Evolutionary conservation across 1,140 invertebrate genomes (phyloP).

Genomic region (Pteromalus puparum): DNA sequence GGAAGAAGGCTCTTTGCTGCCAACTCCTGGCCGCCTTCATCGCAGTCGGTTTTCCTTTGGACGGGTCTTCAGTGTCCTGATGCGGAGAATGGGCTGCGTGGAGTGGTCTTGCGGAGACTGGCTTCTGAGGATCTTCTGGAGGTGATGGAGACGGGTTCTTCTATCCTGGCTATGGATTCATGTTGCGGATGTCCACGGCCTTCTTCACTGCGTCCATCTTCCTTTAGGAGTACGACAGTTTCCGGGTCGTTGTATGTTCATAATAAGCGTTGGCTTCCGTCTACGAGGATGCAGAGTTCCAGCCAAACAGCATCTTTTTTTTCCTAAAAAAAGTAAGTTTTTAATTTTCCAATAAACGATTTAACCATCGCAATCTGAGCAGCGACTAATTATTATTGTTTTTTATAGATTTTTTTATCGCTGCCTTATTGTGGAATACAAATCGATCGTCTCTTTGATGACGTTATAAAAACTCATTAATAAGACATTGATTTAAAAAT

Average conservation of each 20-base stretch:
- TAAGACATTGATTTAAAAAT: neutral
- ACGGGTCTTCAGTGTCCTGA: constrained; percentile 21
- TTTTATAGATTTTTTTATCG: neutral
- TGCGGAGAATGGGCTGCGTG: constrained; percentile 17
- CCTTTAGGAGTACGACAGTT: neutral
- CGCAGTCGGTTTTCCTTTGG: neutral
- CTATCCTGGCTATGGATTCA: neutral
- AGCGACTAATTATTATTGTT: neutral
- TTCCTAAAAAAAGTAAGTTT: constrained; percentile 51
- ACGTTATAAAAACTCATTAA: neutral
- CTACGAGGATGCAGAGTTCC: constrained; percentile 55
- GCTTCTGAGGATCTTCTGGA: constrained; percentile 28
- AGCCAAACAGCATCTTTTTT: constrained; percentile 54
- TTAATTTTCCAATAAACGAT: constrained; percentile 8
- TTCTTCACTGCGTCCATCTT: neutral
- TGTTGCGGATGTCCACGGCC: neutral
- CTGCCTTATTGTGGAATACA: neutral
- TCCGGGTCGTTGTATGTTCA: neutral
- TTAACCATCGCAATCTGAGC: constrained; percentile 19
- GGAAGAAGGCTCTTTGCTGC: constrained; percentile 11
- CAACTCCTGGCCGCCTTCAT: neutral
- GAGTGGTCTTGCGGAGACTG: constrained; percentile 23
- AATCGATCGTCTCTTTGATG: neutral
- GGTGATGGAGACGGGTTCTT: neutral
- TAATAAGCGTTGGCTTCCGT: neutral